A percentile compares a stretch with the other conserved stretches of the same genome.
Evolutionary conservation across 2,113 vertebrate species (phyloP).

Genomic region (Galemys pyrenaicus): DNA sequence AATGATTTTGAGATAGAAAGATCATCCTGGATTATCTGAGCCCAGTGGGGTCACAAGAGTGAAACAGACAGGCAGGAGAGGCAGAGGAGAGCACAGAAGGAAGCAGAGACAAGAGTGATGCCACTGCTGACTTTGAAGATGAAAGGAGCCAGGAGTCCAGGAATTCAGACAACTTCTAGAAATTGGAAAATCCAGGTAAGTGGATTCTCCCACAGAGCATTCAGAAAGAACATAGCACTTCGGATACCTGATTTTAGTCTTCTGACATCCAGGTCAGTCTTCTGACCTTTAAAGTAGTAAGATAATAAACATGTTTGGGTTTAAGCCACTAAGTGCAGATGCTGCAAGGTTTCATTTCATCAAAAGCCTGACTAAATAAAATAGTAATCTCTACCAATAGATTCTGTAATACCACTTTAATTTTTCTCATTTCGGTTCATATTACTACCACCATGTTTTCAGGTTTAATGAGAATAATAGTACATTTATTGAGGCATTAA

Average conservation of each 20-base stretch:
- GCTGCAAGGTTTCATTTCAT: conserved; percentile 7
- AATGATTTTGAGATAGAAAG: not conserved
- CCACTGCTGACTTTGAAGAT: not conserved
- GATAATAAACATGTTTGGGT: not conserved
- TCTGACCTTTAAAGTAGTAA: not conserved
- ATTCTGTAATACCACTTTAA: not conserved
- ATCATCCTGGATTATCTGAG: not conserved
- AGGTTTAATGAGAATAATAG: not conserved
- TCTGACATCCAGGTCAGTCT: not conserved
- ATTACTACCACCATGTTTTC: not conserved
- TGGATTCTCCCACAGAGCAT: not conserved
- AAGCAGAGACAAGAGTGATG: not conserved
- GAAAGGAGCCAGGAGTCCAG: not conserved
- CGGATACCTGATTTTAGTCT: not conserved
- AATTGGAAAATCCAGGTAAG: not conserved
- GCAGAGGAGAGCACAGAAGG: not conserved
- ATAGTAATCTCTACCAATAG: not conserved
- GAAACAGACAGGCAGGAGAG: not conserved
- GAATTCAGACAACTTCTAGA: too few relatives aligned
- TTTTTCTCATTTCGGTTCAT: not conserved
- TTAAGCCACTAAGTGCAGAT: not conserved
- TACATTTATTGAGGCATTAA: not conserved
- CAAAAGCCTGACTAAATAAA: not conserved
- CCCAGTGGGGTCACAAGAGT: too few relatives aligned
- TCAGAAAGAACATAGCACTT: not conserved